Conservation (phyloP, 2,888 invertebrate species). For the Lymantria monacha region DNA sequence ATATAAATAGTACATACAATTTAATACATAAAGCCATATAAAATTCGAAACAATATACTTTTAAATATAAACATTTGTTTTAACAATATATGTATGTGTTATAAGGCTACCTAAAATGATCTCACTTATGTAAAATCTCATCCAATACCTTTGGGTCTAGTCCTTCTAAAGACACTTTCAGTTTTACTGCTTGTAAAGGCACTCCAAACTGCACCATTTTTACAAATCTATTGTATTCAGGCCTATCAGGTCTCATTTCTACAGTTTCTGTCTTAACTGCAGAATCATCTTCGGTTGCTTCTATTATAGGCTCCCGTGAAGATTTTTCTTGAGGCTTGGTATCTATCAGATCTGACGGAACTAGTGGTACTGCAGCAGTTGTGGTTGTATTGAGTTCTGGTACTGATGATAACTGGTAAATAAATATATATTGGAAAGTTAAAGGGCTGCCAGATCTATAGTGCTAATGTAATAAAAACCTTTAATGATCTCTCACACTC, state of each 20-base stretch:
- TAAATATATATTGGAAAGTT: neutral
- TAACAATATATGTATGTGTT: too few relatives aligned
- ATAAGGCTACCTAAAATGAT: too few relatives aligned
- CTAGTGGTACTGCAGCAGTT: neutral
- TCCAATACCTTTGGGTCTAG: conserved; percentile 88
- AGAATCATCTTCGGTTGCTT: conserved; percentile 10
- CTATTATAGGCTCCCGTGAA: conserved; percentile 5
- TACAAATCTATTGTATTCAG: conserved; percentile 88
- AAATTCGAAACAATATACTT: too few relatives aligned
- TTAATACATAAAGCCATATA: too few relatives aligned
- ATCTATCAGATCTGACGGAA: conserved; percentile 1
- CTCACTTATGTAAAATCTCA: conserved; percentile 49
- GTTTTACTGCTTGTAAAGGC: conserved; percentile 89
- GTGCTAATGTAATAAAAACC: too few relatives aligned
- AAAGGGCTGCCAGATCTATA: neutral
- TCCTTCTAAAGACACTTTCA: conserved; percentile 93
- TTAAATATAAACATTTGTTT: too few relatives aligned
- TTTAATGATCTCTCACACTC: too few relatives aligned
- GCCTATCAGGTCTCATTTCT: conserved; percentile 65
- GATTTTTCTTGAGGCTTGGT: conserved; percentile 8
- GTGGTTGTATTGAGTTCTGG: conserved; percentile 60
- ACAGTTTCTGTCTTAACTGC: conserved; percentile 9
- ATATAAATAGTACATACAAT: too few relatives aligned
- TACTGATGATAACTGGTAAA: conserved; percentile 76
- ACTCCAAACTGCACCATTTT: conserved; percentile 96